phyloP scores from a whole-genome alignment of 2,113 vertebrate species.

The Ammodytes marinus region DNA sequence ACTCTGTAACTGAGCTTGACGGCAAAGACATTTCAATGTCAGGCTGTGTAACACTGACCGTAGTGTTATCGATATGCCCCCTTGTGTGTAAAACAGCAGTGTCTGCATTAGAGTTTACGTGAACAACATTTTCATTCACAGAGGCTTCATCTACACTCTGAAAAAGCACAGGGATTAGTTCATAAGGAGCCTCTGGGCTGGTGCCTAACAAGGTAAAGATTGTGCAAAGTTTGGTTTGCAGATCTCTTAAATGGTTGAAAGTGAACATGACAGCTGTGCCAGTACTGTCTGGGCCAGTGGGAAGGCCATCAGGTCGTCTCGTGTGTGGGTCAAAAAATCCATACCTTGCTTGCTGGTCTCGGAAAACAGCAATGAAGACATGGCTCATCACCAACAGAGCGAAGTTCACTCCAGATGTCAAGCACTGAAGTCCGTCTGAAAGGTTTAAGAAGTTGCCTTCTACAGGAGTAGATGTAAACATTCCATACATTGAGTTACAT shows the following conservation, averaged over 20 bases:
- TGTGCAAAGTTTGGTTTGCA: background rate
- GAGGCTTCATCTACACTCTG: background rate
- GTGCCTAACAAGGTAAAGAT: background rate
- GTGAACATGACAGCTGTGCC: background rate
- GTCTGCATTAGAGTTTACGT: background rate
- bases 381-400: background rate
- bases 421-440: background rate
- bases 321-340: background rate
- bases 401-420: background rate
- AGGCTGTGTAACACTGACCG: background rate
- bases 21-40: background rate
- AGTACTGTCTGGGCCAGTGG: background rate
- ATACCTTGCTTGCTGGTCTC: background rate
- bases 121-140: background rate
- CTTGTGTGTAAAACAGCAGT: background rate
- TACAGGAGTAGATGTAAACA: background rate
- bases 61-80: background rate
- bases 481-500: background rate
- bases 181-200: background rate
- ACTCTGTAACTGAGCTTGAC: background rate
- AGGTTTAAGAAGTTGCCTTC: background rate
- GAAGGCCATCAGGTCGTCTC: background rate
- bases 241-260: background rate
- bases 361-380: background rate
- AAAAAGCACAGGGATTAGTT: background rate